Evolutionary conservation across 2,113 vertebrate genomes (phyloP), one percentile per base, ranked within the genome.

Genomic region (Poicephalus meyeri): DNA sequence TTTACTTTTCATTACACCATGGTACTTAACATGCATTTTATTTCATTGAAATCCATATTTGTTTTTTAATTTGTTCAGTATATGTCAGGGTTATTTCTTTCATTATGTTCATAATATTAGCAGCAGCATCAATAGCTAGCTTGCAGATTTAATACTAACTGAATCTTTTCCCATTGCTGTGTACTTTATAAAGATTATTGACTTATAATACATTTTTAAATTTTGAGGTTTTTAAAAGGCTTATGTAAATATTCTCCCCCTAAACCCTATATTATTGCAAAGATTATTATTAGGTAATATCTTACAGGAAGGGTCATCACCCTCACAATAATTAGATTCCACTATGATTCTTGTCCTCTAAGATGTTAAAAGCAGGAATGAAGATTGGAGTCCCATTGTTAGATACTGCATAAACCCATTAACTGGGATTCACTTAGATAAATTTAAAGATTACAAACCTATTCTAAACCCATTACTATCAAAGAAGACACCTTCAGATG

Each of bases 381-480:
- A 76, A 87, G 42, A 69, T 16, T 78, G 72, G n/a, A 91, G 47
- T 64, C 50, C 50, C 46, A 77, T 74, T 93, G 76, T 90, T 83
- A 94, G 55, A 58, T 9, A 63, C 11, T 25, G 3, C 25, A 64
- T 42, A 91, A 89, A 66, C 26, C 17, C 50, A 86, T 86, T 93
- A 91, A 89, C 7, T 74, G 4, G 29, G 55, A 92, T 86, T 92
- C 58, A 83, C 37, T 76, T 82, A 77, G 31, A 16, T 73, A 90
- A 88, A 79, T 94, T 90, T 83, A 93, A 91, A 94, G 85, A 86
- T 70, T 80, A 70, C 46, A 96, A 89, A 82, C 49, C 41, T 83
- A 53, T 88, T 89, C 80, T 82, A 69, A 88, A 94, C 47, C 77
- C 71, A 86, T 69, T 83, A 73, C 8, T 90, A 90, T 70, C 71